Evolutionary conservation across 2,113 vertebrate species (phyloP).

Genomic region (Nothobranchius kuhntae): DNA sequence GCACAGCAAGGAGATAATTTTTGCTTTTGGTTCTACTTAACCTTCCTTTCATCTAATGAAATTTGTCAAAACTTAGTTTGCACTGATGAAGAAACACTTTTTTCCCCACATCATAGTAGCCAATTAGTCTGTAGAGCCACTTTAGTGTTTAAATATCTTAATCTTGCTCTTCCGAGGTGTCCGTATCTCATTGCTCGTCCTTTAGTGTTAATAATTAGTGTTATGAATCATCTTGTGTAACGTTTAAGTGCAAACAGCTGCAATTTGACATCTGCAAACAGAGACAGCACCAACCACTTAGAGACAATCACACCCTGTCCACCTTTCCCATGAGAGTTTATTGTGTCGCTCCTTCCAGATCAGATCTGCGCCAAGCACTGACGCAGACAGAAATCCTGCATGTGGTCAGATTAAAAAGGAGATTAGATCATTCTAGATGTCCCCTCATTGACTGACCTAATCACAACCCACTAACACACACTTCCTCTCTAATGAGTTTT

Average conservation of each 20-base stretch:
- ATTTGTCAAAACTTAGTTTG: background rate
- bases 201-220: background rate
- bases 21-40: too few relatives aligned
- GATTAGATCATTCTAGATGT: conserved; percentile 44
- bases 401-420: conserved; percentile 56
- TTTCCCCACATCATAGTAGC: background rate
- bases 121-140: background rate
- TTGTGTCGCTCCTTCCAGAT: conserved; percentile 4
- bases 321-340: background rate
- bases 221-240: conserved; percentile 1
- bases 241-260: conserved; percentile 8
- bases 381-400: conserved; percentile 28
- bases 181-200: background rate
- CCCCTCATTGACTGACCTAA: conserved; percentile 23
- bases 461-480: conserved; percentile 18
- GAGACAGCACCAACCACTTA: conserved; percentile 2
- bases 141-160: background rate
- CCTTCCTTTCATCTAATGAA: background rate
- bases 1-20: too few relatives aligned
- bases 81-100: too few relatives aligned
- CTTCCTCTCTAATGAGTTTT: conserved; percentile 31
- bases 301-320: background rate
- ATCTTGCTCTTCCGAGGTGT: background rate
- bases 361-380: conserved; percentile 51
- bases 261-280: conserved; percentile 2